Conservation (phyloP, 2,113 vertebrate species). For the Accipiter cooperii region DNA sequence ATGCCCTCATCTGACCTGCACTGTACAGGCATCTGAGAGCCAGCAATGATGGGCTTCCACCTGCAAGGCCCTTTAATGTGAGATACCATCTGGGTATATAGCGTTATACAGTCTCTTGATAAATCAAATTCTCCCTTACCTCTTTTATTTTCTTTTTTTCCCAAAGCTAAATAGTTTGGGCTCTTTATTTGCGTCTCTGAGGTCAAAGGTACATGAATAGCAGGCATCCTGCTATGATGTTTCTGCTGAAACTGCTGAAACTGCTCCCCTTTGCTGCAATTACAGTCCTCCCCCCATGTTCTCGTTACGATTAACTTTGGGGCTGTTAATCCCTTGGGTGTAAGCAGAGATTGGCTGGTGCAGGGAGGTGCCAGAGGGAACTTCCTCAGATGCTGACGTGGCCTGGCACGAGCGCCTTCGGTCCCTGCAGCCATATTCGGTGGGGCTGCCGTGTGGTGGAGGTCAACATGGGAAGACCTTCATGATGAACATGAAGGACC, state of each 20-base stretch:
- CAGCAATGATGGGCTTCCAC: not conserved
- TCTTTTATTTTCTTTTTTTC: not conserved
- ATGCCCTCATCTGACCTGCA: not conserved
- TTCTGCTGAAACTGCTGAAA: not conserved
- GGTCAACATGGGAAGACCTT: not conserved
- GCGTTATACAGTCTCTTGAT: not conserved
- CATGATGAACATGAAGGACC: not conserved
- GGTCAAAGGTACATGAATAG: not conserved
- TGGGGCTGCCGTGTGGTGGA: fast-evolving
- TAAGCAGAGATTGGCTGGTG: not conserved
- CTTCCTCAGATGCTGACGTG: not conserved
- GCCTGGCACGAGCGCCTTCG: not conserved
- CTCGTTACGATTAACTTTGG: not conserved
- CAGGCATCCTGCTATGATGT: not conserved
- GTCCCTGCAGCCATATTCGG: fast-evolving
- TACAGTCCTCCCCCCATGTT: not conserved
- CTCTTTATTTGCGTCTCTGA: not conserved
- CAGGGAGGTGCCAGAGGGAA: not conserved
- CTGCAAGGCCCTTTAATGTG: not conserved
- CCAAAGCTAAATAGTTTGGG: not conserved
- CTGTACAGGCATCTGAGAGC: not conserved
- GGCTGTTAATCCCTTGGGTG: not conserved
- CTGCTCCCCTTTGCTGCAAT: not conserved
- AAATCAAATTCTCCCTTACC: not conserved
- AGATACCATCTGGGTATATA: not conserved